Evolutionary conservation across 30 jellyfish, hydroid and myxozoan genomes (phyloP).

Genomic region (Haliclystus octoradiatus): DNA sequence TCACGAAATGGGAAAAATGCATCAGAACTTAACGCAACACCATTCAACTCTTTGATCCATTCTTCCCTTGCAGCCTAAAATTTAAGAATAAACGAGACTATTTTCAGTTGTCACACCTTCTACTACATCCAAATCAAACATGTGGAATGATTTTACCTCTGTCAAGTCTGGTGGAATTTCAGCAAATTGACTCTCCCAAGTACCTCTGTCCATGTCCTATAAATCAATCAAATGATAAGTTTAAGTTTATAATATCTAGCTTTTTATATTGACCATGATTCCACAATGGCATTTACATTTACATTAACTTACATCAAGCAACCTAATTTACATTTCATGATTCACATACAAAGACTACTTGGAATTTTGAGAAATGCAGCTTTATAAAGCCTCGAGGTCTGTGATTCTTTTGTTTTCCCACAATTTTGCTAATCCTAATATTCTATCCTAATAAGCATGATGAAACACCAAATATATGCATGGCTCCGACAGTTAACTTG

Average conservation of each 20-base stretch:
- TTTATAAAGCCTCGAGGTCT: no score
- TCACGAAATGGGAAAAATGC: constrained; percentile 93
- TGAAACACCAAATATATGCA: not conserved
- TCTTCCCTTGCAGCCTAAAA: constrained; percentile 49
- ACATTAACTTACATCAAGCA: no score
- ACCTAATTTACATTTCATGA: no score
- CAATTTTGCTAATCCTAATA: not conserved
- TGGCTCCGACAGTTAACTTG: no score
- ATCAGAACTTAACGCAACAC: constrained; percentile 78
- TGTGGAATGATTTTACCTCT: constrained; percentile 55
- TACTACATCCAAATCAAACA: not conserved
- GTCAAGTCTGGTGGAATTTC: constrained; percentile 46
- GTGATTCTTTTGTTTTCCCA: no score
- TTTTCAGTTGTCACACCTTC: not conserved
- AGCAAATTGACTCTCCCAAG: constrained; percentile 44
- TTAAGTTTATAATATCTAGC: no score
- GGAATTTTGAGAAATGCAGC: no score
- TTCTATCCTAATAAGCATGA: not conserved
- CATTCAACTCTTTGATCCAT: constrained; percentile 50
- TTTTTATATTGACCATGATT: no score
- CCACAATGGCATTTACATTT: no score
- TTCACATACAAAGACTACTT: no score
- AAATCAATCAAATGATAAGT: not conserved
- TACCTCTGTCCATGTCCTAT: constrained; percentile 57
- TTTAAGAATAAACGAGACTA: constrained; percentile 7